These are phyloP conservation scores for Caradrina kadenii DNA, from an alignment of 2,888 invertebrate species.

Conservation along the genomic window DNA sequence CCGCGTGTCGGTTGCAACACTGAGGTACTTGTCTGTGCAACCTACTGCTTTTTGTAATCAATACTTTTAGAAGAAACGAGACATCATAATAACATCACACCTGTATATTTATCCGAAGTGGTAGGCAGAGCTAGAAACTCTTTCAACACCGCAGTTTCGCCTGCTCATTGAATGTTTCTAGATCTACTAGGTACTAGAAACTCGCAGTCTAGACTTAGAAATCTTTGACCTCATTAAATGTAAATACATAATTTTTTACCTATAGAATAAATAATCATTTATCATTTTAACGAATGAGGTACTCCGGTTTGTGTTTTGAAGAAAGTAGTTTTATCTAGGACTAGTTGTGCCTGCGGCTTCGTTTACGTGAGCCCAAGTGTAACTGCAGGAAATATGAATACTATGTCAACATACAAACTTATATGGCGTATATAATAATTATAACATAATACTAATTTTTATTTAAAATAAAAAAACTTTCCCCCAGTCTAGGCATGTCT, in stretches of 20 bases:
- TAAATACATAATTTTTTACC: no score
- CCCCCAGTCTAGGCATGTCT: no score
- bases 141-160: no score
- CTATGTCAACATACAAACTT: neutral
- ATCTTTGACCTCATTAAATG: no score
- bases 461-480: no score
- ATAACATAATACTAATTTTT: no score
- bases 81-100: constrained; percentile 28
- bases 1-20: constrained; percentile 22
- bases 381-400: neutral
- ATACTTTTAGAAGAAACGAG: constrained; percentile 22
- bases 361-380: neutral
- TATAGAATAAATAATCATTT: no score
- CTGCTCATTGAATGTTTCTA: no score
- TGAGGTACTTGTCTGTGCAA: constrained; percentile 33
- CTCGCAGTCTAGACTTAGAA: no score
- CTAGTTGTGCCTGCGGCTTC: neutral
- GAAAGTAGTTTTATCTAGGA: neutral
- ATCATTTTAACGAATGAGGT: neutral
- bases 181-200: no score
- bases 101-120: neutral
- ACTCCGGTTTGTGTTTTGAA: neutral
- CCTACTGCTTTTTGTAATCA: constrained; percentile 46
- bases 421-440: neutral
- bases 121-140: neutral